Base-by-base conservation (phyloP, 2,797 vertebrate genomes). In the Catostomus latipinnis region DNA sequence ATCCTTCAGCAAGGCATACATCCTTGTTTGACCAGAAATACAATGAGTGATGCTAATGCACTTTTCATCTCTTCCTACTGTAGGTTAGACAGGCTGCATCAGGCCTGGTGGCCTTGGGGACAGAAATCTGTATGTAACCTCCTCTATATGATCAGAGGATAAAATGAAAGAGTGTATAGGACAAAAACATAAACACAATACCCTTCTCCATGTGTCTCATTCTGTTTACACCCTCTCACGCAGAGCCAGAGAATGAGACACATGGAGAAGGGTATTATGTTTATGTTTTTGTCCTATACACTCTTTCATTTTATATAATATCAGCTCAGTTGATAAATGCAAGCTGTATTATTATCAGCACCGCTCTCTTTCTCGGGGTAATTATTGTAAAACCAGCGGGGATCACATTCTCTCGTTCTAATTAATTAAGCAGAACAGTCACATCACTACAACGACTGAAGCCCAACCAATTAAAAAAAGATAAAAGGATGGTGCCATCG, bases 331-430 rank as follows among this genome's bases (percentile, higher is more conserved):
- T 56, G 74, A 77, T 77, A 73, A 83, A 74, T 56, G 52, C 68
- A 16, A 77, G 62, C 34, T 71, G 60, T 70, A 81, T 73, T 74
- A 73, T 73, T 46, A 77, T 75, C 22, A 16, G 69, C 50, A 65
- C 66, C 53, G 22, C 63, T 52, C 54, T 80, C 60, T 46, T 34
- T 34, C 34, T 34, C 67, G 74, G 12, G 46, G 52, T 66, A 70
- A 77, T 85, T 81, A 80, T 74, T 73, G 61, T 48, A 66, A 81
- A 76, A 61, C 74, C 76, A 74, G 77, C 70, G 67, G 69, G 80
- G 34, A 84, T 82, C 71, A 72, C 73, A 71, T 67, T 73, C 83
- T 80, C 57, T 80, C 5, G 16, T 61, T 82, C 80, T 74, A 80
- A 85, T 80, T 77, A 85, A 80, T 85, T 82, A 73, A 82, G 68